phyloP scores from a whole-genome alignment of 2,888 invertebrate species.

The Microplitis deprimator region DNA sequence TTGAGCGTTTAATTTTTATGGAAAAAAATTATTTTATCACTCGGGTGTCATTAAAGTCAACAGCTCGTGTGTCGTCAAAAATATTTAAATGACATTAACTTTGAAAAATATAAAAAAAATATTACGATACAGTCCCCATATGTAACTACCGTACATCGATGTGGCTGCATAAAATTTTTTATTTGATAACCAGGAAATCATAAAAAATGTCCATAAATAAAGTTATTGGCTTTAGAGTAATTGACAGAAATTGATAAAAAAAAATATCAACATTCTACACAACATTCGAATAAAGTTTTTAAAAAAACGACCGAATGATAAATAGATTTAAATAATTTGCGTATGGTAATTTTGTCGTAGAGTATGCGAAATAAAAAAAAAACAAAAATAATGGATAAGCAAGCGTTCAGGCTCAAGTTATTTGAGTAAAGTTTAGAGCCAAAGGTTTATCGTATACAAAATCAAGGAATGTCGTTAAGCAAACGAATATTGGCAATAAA shows the following conservation, averaged over 20 bases:
- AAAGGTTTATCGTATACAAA: constrained; percentile 47
- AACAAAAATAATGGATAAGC: neutral
- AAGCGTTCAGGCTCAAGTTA: neutral
- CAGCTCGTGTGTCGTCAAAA: neutral
- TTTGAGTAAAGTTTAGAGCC: neutral
- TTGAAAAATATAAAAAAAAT: neutral
- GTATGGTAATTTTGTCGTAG: neutral
- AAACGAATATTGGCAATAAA: constrained; percentile 71
- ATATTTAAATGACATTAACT: neutral
- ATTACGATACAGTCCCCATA: no score
- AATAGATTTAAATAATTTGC: neutral
- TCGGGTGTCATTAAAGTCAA: neutral
- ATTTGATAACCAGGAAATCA: neutral
- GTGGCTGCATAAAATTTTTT: neutral
- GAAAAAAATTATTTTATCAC: neutral
- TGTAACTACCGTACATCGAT: no score
- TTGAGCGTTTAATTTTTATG: no score
- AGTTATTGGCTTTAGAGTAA: neutral
- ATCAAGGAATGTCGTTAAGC: constrained; percentile 64
- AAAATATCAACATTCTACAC: neutral
- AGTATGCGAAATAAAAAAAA: no score
- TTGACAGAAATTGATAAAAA: neutral
- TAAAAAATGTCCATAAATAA: neutral
- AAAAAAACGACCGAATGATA: neutral
- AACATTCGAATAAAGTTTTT: neutral